Evolutionary conservation across 2,797 vertebrate species (phyloP), one percentile per base, ranked within the genome.

Genomic region (Protosalanx chinensis): DNA sequence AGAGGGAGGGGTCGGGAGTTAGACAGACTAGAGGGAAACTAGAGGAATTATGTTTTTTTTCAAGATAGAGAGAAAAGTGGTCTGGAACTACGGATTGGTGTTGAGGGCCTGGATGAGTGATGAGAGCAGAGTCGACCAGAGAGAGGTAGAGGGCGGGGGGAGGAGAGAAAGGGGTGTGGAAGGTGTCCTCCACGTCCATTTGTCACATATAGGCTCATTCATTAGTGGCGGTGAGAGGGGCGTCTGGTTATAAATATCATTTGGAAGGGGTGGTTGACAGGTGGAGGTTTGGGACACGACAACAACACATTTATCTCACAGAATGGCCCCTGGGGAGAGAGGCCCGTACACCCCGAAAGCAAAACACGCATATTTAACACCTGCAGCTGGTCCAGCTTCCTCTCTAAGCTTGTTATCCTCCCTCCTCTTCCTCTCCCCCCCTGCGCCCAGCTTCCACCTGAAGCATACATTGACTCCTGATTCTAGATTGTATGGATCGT

Each of bases 181-280:
- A 81, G 80, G 75, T 84, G 76, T 84, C 75, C 78, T 83, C 80
- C 68, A 76, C 82, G 84, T 73, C 77, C 74, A 81, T 89, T 86
- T 81, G 72, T 88, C 83, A 87, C 77, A 81, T 71, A 62, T 75
- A 81, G 84, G 78, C 84, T 86, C 82, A 85, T 89, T 88, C 83
- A 87, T 90, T 88, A 90, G 77, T 71, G 76, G 78, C 82, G 84
- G 64, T 70, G 77, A 85, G 82, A 27, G 32, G 72, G 74, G 68
- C 12, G 74, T 79, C 68, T 73, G 71, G 82, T 85, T 88, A 87
- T 86, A 87, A 86, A 89, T 86, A 88, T 82, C 71, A 72, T 73
- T 57, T n/a, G 72, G 65, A 78, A 71, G 15, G 30, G 51, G 75
- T 85, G 83, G 81, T 79, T 86, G 88, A 89, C 86, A 83, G 80